Percentiles rank a stretch among this genome's conserved stretches.
phyloP scores from a whole-genome alignment of 2,113 vertebrate species.

The Festucalex cinctus region DNA sequence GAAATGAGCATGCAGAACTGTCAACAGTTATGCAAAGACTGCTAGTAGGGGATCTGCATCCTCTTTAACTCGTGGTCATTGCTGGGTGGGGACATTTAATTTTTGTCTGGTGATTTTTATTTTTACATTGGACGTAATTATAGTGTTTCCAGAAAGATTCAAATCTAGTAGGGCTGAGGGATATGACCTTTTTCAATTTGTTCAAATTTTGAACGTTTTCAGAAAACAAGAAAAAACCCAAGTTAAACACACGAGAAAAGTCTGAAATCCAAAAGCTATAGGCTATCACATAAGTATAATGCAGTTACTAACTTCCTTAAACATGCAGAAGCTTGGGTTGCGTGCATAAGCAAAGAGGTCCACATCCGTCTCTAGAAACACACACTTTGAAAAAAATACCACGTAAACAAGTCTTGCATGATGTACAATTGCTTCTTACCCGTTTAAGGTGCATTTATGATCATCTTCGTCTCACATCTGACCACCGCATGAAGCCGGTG shows the following conservation, averaged over 20 bases:
- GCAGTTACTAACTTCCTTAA: not conserved
- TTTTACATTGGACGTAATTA: not conserved
- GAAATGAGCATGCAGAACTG: not conserved
- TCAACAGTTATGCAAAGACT: not conserved
- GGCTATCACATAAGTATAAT: not conserved
- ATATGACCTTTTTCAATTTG: not conserved
- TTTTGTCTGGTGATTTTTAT: not conserved
- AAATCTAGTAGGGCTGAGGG: not conserved
- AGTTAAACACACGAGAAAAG: too few species aligned
- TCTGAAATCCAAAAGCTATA: not conserved
- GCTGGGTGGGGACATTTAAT: not conserved
- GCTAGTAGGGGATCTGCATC: not conserved
- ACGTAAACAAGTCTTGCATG: too few species aligned
- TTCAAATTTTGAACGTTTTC: too few species aligned
- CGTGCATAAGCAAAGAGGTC: not conserved
- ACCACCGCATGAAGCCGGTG: not conserved
- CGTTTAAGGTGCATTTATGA: too few species aligned
- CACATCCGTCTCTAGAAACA: not conserved
- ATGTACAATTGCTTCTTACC: not conserved
- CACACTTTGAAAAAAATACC: not conserved
- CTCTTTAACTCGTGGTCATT: not conserved
- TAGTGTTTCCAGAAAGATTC: not conserved
- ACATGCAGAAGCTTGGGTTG: not conserved
- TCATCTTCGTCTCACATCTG: not conserved
- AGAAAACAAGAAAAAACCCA: too few species aligned